Base-by-base conservation (phyloP, 2,888 invertebrate genomes). In the Rhagonycha lutea region DNA sequence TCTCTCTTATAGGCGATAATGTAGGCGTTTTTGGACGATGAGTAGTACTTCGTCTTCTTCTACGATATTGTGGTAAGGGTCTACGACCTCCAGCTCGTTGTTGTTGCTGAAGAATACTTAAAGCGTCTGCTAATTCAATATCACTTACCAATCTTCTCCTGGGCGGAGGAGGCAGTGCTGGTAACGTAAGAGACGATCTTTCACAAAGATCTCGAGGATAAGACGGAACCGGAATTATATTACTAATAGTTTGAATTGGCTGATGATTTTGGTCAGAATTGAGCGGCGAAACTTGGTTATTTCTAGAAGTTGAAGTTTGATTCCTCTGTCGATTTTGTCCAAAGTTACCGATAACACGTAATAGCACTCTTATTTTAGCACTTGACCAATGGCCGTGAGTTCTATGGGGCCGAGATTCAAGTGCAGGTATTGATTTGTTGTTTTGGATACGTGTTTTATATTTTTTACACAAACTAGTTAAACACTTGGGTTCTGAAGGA, bases 1-100 rank as follows among this genome's bases (percentile, higher is more conserved):
- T 92, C 83, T 94, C 93, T 76, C 92, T 91, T 72, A 94, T 94
- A 29, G 93, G 93, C 72, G 93, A 93, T 74, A 94, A 86, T 47
- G 91, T 90, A 47, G 91, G 91, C 29, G 91, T 87, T 80, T 88
- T 88, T 18, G 86, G 86, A 65, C 87, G 83, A 76, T 86, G 86
- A 70, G 84, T 84, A 4, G 84, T 84, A 72, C 84, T 85, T 63
- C 87, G 83, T 79, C 86, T 82, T 76, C 86, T 80, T 65, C 86
- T 77, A 18, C 86, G 80, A 72, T 86, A 83, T 72, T 82, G 82
- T 23, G 84, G 82, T 67, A 80, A 24, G 7, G 80, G 79, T 63
- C 82, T 75, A 29, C 83, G 79, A 18, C 77, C 70, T 3, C 75
- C 72, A 65, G 67, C 69, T 26, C 74, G 76, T 65, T 82, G 77